Percentiles rank a stretch among this genome's conserved stretches.
phyloP scores from a whole-genome alignment of 2,888 invertebrate species.

The Phytoseiulus persimilis region DNA sequence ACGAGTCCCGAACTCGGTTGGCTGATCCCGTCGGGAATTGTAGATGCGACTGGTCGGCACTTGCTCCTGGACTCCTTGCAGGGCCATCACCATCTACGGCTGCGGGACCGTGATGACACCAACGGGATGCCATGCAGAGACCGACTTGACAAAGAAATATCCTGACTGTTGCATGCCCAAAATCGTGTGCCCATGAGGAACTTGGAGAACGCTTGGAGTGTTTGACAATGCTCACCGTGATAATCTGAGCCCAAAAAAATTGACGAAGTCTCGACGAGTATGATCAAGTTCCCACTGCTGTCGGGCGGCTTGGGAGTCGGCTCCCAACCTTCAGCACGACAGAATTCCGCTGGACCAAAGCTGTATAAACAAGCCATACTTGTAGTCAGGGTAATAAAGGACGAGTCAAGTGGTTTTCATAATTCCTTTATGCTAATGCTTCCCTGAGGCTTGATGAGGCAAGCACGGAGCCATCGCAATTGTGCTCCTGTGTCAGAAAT shows the following conservation, averaged over 20 bases:
- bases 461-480: too few relatives aligned
- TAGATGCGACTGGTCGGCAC: too few relatives aligned
- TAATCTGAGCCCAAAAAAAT: too few relatives aligned
- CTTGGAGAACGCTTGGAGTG: neutral
- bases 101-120: slow-evolving; percentile 19
- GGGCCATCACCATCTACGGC: slow-evolving; percentile 27
- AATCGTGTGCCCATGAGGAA: neutral
- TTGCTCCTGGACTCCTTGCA: neutral
- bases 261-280: too few relatives aligned
- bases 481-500: too few relatives aligned
- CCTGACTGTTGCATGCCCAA: slow-evolving; percentile 20
- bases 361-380: neutral
- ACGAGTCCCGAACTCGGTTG: too few relatives aligned
- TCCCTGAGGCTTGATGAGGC: too few relatives aligned
- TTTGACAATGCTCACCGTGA: neutral
- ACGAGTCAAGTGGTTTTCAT: too few relatives aligned
- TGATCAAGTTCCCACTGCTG: too few relatives aligned
- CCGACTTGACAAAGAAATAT: neutral
- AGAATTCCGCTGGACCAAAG: neutral
- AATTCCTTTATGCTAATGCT: too few relatives aligned
- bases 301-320: too few relatives aligned
- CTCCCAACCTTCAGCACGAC: neutral
- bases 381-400: neutral
- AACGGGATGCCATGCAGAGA: neutral
- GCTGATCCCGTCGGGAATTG: too few relatives aligned